Conservation (phyloP, 2,113 vertebrate genomes). For the Deroptyus accipitrinus region DNA sequence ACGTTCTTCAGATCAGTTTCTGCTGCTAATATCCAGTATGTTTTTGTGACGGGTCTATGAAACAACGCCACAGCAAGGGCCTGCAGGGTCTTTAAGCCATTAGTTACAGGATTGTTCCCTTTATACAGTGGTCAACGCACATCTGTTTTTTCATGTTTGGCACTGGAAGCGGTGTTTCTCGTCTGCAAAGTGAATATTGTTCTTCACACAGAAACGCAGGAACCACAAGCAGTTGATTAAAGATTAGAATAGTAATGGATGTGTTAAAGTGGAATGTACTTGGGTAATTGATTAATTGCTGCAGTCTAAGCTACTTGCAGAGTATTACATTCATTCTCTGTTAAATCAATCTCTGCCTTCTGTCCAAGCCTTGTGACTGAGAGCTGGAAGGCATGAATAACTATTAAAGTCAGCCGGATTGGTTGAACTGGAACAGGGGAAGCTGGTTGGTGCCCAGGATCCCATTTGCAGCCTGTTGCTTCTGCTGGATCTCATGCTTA, state of each 20-base stretch:
- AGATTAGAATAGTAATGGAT: conserved; percentile 48
- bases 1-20: neutral
- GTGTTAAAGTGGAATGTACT: conserved; percentile 45
- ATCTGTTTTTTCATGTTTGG: neutral
- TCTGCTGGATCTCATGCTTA: neutral
- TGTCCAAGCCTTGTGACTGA: conserved; percentile 14
- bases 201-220: neutral
- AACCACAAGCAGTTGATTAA: conserved; percentile 35
- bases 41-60: neutral
- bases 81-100: neutral
- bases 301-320: conserved; percentile 41
- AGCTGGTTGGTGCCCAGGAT: neutral
- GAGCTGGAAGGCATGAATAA: neutral
- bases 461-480: neutral
- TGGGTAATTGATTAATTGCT: conserved; percentile 65
- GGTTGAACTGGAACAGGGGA: neutral
- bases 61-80: neutral
- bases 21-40: neutral
- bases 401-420: neutral
- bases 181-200: neutral
- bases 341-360: conserved; percentile 51
- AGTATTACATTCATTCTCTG: conserved; percentile 2
- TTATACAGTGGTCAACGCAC: neutral
- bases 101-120: neutral
- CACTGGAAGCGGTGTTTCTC: neutral